Conservation (phyloP, 2,888 invertebrate genomes). For the Tenthredo notha region DNA sequence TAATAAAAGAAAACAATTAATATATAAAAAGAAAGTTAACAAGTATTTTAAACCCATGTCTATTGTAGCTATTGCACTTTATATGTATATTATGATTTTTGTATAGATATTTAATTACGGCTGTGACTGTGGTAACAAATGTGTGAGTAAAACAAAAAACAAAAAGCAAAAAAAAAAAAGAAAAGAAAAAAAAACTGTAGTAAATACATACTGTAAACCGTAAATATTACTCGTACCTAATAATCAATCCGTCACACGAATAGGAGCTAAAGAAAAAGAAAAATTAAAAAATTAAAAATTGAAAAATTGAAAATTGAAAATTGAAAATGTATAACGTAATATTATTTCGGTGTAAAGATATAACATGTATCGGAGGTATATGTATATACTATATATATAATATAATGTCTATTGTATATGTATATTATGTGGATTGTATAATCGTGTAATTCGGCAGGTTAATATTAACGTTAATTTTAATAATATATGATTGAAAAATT, state of each 20-base stretch:
- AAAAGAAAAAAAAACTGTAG: conserved; percentile 61
- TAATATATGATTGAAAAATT: conserved; percentile 35
- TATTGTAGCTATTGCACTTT: conserved; percentile 78
- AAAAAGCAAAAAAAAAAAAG: conserved; percentile 33
- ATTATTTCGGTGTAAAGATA: conserved; percentile 2
- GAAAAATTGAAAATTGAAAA: conserved; percentile 35
- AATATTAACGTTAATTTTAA: conserved; percentile 37
- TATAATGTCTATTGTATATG: conserved; percentile 53
- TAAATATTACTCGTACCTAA: conserved; percentile 64
- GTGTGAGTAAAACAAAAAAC: conserved; percentile 46
- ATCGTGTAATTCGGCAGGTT: conserved; percentile 51
- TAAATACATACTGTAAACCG: conserved; percentile 67
- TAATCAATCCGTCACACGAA: conserved; percentile 56
- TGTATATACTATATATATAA: conserved; percentile 27
- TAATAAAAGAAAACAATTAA: neutral
- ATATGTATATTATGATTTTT: conserved; percentile 17
- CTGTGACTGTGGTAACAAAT: conserved; percentile 34
- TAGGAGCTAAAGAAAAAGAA: neutral
- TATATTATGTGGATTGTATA: conserved; percentile 57
- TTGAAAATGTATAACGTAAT: conserved; percentile 61
- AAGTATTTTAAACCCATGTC: conserved; percentile 59
- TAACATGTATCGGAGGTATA: conserved; percentile 30
- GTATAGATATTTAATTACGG: conserved; percentile 5
- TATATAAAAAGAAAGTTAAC: neutral
- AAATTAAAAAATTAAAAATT: neutral